Evolutionary conservation across 2,797 vertebrate species (phyloP).

Genomic region (Oreonectes daqikongensis): DNA sequence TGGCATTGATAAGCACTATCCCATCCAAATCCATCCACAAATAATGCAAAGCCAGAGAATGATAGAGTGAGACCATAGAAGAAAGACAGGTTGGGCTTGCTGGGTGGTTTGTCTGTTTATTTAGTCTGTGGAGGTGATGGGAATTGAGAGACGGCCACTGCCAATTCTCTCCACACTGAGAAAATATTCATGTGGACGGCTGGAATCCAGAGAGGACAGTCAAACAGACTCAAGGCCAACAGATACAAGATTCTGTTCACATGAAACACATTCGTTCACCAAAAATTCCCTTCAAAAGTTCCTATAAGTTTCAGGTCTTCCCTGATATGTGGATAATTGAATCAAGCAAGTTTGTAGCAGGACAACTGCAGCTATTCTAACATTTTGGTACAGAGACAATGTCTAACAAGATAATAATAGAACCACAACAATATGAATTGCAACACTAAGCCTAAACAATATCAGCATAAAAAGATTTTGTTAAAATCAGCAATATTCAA

Average conservation of each 20-base stretch:
- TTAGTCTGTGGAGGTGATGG: slow-evolving; percentile 75
- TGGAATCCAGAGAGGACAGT: slow-evolving; percentile 68
- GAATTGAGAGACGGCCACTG: slow-evolving; percentile 67
- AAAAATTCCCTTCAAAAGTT: slow-evolving; percentile 34
- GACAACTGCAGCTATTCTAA: neutral
- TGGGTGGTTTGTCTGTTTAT: slow-evolving; percentile 79
- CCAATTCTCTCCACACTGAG: slow-evolving; percentile 77
- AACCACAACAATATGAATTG: neutral
- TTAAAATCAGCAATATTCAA: no score
- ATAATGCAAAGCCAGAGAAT: slow-evolving; percentile 32
- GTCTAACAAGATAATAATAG: neutral
- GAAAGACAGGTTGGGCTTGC: slow-evolving; percentile 56
- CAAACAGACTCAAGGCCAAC: slow-evolving; percentile 72
- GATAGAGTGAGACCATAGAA: slow-evolving; percentile 8
- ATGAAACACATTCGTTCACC: slow-evolving; percentile 60
- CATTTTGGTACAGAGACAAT: neutral
- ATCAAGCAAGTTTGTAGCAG: neutral
- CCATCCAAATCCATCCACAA: slow-evolving; percentile 33
- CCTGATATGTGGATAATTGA: neutral
- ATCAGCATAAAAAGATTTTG: slow-evolving; percentile 31
- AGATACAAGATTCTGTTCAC: slow-evolving; percentile 69
- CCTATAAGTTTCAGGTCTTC: neutral
- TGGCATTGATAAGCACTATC: slow-evolving; percentile 33
- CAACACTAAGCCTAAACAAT: slow-evolving; percentile 2
- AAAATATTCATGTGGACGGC: slow-evolving; percentile 75